Evolutionary conservation across 1,140 invertebrate species (phyloP), one percentile per base, ranked within the genome.

Genomic region (Drosophila carrolli): DNA sequence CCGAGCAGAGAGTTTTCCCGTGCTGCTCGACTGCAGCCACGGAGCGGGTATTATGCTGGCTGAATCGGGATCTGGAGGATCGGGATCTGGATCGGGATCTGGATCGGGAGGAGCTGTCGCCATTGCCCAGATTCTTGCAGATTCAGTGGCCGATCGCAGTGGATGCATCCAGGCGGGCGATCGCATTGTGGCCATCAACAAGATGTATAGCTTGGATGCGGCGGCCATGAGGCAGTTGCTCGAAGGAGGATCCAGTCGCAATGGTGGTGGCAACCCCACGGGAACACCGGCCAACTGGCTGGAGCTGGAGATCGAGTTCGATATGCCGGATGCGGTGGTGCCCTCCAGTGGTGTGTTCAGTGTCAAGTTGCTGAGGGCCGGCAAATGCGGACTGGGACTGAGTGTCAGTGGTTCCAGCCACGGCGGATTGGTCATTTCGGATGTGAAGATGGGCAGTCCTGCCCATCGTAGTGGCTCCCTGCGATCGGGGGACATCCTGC

Each of bases 301-400:
- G 2, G 94, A 95, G 44, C 74, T 95, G 14, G 95, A 96, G 62
- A 95, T 97, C 4, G 97, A 98, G 92, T 98, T 98, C 93, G 97
- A 97, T 93, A 97, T 98, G 79, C 96, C 97, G n/a, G 97, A 98
- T 78, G 95, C 97, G 0, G 97, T 98, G 16, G 96, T 98, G 55
- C 97, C 97, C 2, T 96, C 96, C 10, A 97, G 96, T 78, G 98
- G 98, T 7, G 95, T 97, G 0, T 98, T 98, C 89, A 96, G 96
- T 61, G 97, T 99, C 0, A 97, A 98, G 92, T 93, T 99, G 10
- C 95, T 96, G 0, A 97, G 97, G 86, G 95, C 95, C 16, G 95
- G 94, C 66, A 94, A 93, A 5, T 93, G 93, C 16, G 97, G 96
- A 29, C 93, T 98, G 11, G 98, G 98, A 3, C 95, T 99, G 7